phyloP scores from a whole-genome alignment of 2,113 vertebrate species.

The Alligator mississippiensis region DNA sequence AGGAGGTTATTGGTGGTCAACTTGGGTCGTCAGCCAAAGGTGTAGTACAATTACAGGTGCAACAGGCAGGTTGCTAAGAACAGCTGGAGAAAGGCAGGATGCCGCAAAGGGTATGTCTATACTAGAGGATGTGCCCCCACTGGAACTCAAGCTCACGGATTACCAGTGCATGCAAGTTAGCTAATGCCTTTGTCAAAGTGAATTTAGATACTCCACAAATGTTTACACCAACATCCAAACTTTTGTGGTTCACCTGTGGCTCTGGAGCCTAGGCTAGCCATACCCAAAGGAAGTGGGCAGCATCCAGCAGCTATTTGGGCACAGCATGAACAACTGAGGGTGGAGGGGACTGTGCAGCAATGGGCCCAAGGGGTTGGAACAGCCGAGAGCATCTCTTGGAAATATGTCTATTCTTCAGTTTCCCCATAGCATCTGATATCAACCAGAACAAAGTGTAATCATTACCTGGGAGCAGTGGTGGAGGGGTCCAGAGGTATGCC shows the following conservation, averaged over 20 bases:
- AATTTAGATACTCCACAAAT: background rate
- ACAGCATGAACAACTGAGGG: too few species aligned
- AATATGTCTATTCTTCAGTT: too few species aligned
- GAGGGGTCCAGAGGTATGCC: accelerated
- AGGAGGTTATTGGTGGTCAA: too few species aligned
- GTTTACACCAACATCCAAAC: background rate
- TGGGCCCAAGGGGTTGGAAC: background rate
- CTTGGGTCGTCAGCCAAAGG: too few species aligned
- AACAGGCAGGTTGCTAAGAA: too few species aligned
- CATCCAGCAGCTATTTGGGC: too few species aligned
- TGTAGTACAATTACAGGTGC: too few species aligned
- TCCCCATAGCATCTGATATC: too few species aligned
- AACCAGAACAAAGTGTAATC: too few species aligned
- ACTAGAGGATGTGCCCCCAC: background rate
- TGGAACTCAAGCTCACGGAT: background rate
- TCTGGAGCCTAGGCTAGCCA: background rate
- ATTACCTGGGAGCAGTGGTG: too few species aligned
- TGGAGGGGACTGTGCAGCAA: too few species aligned
- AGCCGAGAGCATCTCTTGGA: background rate
- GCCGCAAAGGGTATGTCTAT: background rate
- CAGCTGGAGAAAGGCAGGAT: background rate
- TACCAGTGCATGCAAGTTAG: background rate
- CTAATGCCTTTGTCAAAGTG: background rate
- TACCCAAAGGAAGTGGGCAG: background rate
- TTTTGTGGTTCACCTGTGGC: background rate